phyloP scores from a whole-genome alignment of 2,113 vertebrate genomes.

The Rhea pennata region DNA sequence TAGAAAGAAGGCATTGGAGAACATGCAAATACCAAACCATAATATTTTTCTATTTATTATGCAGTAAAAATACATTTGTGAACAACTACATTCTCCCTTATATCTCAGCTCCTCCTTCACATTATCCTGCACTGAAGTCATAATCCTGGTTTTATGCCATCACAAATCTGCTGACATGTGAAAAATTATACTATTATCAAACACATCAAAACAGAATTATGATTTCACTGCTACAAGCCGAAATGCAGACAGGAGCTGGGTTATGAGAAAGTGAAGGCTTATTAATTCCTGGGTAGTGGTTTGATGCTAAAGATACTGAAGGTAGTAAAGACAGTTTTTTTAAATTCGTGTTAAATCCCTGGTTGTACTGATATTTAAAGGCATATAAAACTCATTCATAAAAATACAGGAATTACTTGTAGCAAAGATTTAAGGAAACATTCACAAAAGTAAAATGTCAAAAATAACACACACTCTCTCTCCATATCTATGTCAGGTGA shows the following conservation, averaged over 20 bases:
- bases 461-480: background rate
- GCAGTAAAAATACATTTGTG: slow-evolving; percentile 25
- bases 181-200: slow-evolving; percentile 67
- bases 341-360: background rate
- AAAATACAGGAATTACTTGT: background rate
- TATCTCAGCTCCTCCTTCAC: slow-evolving; percentile 37
- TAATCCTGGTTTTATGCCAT: slow-evolving; percentile 61
- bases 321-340: background rate
- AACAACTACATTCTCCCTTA: slow-evolving; percentile 18
- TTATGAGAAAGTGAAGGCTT: slow-evolving; percentile 21
- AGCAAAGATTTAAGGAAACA: background rate
- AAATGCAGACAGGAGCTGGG: slow-evolving; percentile 17
- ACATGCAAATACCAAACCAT: slow-evolving; percentile 22
- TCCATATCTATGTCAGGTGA: background rate
- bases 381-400: background rate
- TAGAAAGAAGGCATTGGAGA: background rate
- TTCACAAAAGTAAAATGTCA: background rate
- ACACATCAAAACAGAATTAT: slow-evolving; percentile 58
- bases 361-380: background rate
- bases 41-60: background rate
- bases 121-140: slow-evolving; percentile 40
- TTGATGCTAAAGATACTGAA: background rate
- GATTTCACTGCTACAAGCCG: slow-evolving; percentile 26
- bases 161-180: slow-evolving; percentile 69
- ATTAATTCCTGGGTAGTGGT: slow-evolving; percentile 22